Conservation (phyloP, 2,113 vertebrate species). For the Progne subis region DNA sequence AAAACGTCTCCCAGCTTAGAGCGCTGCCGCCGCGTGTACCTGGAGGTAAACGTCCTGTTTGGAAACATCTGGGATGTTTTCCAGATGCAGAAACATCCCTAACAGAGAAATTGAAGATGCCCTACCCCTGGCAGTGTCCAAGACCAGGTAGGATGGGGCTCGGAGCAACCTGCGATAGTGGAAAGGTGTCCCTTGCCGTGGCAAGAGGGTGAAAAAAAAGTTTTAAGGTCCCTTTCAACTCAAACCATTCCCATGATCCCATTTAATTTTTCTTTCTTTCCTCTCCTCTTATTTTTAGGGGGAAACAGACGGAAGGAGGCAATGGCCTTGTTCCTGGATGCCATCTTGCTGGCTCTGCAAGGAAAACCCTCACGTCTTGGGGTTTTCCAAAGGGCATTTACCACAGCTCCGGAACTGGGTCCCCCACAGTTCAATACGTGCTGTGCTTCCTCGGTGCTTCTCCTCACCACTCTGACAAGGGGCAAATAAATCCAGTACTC, state of each 20-base stretch:
- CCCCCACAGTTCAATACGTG: accelerated
- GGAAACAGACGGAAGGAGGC: background rate
- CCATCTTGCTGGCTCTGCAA: background rate
- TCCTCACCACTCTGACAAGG: background rate
- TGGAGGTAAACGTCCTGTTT: background rate
- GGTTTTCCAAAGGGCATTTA: background rate
- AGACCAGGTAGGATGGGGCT: background rate
- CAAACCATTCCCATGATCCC: background rate
- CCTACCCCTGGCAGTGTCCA: background rate
- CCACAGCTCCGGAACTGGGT: background rate
- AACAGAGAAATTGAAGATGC: background rate
- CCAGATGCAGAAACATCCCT: background rate
- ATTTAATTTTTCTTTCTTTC: too few relatives aligned
- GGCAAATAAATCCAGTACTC: background rate
- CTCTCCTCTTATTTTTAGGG: background rate
- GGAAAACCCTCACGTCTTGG: too few relatives aligned
- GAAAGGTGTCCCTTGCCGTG: background rate
- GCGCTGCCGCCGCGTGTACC: background rate
- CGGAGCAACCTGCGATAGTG: background rate
- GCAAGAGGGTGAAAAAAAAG: background rate
- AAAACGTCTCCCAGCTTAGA: background rate
- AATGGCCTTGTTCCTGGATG: background rate
- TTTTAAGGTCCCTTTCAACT: background rate
- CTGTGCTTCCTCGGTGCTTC: background rate
- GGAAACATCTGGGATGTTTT: background rate